Conservation (phyloP, 2,113 vertebrate species). For the Empidonax alnorum region DNA sequence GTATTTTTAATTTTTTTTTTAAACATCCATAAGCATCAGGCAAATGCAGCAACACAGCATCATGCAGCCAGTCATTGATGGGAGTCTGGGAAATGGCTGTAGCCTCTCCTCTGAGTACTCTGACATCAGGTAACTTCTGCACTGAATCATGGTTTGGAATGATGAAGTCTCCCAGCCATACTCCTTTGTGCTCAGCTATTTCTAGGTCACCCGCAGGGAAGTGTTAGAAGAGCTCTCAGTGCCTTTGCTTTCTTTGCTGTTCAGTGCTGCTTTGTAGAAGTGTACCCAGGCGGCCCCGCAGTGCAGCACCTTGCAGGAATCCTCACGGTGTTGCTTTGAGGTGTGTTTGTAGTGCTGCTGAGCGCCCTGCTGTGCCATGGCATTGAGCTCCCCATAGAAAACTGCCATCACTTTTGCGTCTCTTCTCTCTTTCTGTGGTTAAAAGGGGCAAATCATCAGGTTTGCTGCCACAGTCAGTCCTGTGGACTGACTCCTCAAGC, state of each 20-base stretch:
- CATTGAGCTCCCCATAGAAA: background rate
- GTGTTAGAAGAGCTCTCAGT: background rate
- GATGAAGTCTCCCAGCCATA: background rate
- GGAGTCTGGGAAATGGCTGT: background rate
- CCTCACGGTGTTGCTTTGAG: accelerated
- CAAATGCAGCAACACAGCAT: background rate
- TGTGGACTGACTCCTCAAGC: background rate
- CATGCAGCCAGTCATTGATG: background rate
- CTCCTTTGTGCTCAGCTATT: background rate
- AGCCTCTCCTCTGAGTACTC: background rate
- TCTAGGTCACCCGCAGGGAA: accelerated
- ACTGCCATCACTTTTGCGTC: background rate
- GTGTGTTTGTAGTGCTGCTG: background rate
- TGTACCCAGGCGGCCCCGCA: accelerated
- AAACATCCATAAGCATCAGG: background rate
- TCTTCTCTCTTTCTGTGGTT: background rate
- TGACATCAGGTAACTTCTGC: background rate
- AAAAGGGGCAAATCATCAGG: background rate
- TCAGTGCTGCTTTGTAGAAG: background rate
- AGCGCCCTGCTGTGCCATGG: background rate
- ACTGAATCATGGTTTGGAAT: background rate
- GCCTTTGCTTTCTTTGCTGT: background rate
- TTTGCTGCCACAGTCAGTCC: background rate
- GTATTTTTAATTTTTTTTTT: background rate
- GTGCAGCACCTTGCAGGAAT: background rate